A percentile compares a stretch with the other conserved stretches of the same genome.
Conservation (phyloP, 2,888 invertebrate genomes). For the Cheiracanthium punctorium region DNA sequence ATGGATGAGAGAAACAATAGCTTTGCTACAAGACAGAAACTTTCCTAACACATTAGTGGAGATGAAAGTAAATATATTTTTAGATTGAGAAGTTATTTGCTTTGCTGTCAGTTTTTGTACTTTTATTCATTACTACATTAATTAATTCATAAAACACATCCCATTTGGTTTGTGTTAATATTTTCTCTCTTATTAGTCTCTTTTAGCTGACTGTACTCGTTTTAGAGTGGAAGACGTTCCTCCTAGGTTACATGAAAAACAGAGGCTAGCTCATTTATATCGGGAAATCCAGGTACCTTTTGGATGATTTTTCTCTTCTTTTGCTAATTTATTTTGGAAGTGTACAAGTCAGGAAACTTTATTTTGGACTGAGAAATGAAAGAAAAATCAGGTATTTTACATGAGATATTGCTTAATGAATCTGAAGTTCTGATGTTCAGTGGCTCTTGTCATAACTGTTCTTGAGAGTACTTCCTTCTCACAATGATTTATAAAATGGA, state of each 20-base stretch:
- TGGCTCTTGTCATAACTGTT: no score
- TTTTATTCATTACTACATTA: no score
- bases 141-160: not conserved
- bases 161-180: not conserved
- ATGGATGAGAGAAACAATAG: conserved; percentile 94
- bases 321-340: no score
- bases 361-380: no score
- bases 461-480: no score
- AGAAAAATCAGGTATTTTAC: no score
- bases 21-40: conserved; percentile 89
- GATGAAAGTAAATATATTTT: conserved; percentile 84
- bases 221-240: conserved; percentile 97
- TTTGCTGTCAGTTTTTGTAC: not conserved
- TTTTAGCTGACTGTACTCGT: conserved; percentile 91
- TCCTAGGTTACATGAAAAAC: conserved; percentile 90
- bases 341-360: no score
- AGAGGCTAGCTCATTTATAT: conserved; percentile 89
- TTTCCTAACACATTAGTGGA: conserved; percentile 95
- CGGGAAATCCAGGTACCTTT: conserved; percentile 76
- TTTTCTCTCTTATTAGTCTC: conserved; percentile 74
- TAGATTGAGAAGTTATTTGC: not conserved
- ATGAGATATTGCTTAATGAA: no score
- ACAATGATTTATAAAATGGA: no score
- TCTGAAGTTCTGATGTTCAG: no score
- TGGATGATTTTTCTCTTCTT: no score